phyloP scores from a whole-genome alignment of 1,140 invertebrate species.

The Zaprionus ornatus region DNA sequence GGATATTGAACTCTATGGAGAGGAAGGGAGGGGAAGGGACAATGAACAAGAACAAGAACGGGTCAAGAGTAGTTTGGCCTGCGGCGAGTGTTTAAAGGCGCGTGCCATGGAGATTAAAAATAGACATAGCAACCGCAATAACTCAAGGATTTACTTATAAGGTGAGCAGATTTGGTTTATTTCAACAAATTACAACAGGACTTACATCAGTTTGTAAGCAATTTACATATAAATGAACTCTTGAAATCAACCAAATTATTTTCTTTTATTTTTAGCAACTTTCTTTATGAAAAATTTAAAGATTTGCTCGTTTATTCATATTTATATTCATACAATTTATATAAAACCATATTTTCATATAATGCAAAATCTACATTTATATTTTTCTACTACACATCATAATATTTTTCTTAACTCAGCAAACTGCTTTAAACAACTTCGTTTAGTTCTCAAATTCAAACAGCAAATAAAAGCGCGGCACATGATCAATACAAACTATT shows the following conservation, averaged over 20 bases:
- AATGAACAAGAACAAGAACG: conserved; percentile 11
- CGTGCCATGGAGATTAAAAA: conserved; percentile 42
- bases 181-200: background rate
- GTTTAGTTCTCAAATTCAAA: background rate
- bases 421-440: background rate
- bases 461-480: background rate
- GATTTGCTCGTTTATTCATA: too few relatives aligned
- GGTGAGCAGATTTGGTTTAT: background rate
- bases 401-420: too few relatives aligned
- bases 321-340: too few relatives aligned
- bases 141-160: background rate
- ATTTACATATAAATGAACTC: background rate
- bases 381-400: too few relatives aligned
- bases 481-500: background rate
- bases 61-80: conserved; percentile 36
- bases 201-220: background rate
- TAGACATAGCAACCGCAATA: background rate
- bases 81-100: conserved; percentile 42
- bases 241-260: background rate
- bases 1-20: conserved; percentile 67
- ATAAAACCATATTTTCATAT: too few relatives aligned
- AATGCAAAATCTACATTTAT: too few relatives aligned
- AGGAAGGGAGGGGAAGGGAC: background rate
- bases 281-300: too few relatives aligned
- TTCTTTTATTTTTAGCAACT: background rate